phyloP scores from a whole-genome alignment of 92 coral and sea anemone species.

The Umimayanthus kanabou region DNA sequence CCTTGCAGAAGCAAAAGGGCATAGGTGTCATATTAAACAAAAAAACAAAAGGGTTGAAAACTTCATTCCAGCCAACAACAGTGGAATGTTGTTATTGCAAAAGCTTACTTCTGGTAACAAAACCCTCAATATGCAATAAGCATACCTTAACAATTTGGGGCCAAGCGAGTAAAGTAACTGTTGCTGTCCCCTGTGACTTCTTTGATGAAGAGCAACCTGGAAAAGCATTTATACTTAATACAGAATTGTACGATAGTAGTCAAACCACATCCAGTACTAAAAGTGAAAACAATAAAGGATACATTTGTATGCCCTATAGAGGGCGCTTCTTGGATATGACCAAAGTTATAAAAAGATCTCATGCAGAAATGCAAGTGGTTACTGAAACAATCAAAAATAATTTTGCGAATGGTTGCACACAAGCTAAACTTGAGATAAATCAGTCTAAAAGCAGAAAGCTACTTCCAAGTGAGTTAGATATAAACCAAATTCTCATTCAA shows the following conservation, averaged over 20 bases:
- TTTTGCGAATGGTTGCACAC: no score
- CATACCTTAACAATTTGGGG: not conserved
- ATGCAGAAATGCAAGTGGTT: no score
- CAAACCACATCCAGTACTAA: no score
- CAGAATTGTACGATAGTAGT: no score
- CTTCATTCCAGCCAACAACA: not conserved
- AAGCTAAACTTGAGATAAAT: not conserved
- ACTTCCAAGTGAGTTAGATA: not conserved
- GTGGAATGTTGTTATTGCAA: not conserved
- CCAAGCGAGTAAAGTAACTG: not conserved
- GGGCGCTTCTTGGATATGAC: no score
- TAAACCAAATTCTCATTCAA: not conserved
- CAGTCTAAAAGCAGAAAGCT: not conserved
- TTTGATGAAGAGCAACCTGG: not conserved
- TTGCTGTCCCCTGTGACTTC: not conserved
- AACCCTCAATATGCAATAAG: not conserved
- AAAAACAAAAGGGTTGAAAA: not conserved
- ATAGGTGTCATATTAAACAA: not conserved
- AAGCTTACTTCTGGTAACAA: not conserved
- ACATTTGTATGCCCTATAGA: no score
- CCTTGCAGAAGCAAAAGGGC: not conserved
- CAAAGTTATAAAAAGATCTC: no score
- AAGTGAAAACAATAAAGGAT: no score
- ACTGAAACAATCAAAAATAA: no score
- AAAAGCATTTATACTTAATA: no score